phyloP scores from a whole-genome alignment of 2,888 invertebrate genomes.

The Drosophila melanosoma region DNA sequence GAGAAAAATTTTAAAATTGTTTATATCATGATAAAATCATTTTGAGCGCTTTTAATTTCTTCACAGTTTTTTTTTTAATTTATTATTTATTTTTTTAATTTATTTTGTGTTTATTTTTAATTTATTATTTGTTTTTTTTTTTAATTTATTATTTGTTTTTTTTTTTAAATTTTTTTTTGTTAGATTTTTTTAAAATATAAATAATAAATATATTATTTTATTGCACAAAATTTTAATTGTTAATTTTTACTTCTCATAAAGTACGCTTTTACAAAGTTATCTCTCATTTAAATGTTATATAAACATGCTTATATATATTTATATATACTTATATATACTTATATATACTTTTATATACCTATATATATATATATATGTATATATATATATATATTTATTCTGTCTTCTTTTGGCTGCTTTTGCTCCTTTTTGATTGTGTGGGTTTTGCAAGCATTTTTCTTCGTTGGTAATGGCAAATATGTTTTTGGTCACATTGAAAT shows the following conservation, averaged over 20 bases:
- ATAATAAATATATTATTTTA: neutral
- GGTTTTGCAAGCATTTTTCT: conserved; percentile 48
- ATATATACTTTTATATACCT: neutral
- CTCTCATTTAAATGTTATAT: too few species aligned
- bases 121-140: neutral
- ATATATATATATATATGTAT: neutral
- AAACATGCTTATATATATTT: too few species aligned
- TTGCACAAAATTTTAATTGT: neutral
- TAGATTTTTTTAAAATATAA: neutral
- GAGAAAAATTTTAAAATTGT: neutral
- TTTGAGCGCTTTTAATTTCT: neutral
- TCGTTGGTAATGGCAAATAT: conserved; percentile 58
- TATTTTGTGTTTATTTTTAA: too few species aligned
- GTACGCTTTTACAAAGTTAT: neutral
- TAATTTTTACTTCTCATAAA: neutral
- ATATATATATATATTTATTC: neutral
- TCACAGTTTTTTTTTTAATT: neutral
- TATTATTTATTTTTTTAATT: neutral
- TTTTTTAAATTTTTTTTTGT: neutral
- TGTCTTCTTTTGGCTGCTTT: conserved; percentile 6
- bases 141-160: neutral
- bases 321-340: neutral
- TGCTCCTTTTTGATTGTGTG: conserved; percentile 15
- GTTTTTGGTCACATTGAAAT: conserved; percentile 70
- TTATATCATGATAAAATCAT: neutral